These are phyloP conservation scores for Bombus pyrosoma DNA, from an alignment of 1,140 invertebrate species.

Conservation along the genomic window DNA sequence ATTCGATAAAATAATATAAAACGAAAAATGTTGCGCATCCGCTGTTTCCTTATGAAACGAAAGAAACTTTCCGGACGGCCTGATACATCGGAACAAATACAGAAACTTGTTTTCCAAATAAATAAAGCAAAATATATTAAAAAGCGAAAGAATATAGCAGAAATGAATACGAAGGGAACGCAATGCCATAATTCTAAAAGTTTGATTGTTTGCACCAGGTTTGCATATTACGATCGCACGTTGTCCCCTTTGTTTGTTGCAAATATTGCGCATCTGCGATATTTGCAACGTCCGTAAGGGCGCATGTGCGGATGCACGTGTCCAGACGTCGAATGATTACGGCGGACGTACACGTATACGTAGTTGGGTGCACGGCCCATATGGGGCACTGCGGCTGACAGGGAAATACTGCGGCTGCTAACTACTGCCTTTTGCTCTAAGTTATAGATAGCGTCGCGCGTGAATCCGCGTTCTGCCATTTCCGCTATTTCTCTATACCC, in stretches of 20 bases:
- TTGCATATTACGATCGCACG: neutral
- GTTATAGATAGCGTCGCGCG: conserved; percentile 54
- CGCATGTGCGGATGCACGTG: conserved; percentile 45
- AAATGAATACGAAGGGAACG: no score
- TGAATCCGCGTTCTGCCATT: conserved; percentile 38
- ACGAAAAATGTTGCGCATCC: no score
- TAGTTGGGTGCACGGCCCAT: conserved; percentile 42
- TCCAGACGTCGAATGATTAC: conserved; percentile 32
- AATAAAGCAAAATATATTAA: no score
- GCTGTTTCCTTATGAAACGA: no score
- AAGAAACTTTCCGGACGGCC: no score
- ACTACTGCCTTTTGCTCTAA: conserved; percentile 66
- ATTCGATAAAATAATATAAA: no score
- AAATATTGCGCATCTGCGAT: conserved; percentile 33
- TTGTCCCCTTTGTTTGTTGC: neutral
- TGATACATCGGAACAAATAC: no score
- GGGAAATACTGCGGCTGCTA: conserved; percentile 66
- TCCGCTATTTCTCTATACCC: conserved; percentile 21
- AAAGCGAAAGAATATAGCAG: no score
- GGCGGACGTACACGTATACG: conserved; percentile 32
- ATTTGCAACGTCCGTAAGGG: conserved; percentile 9
- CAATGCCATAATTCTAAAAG: no score
- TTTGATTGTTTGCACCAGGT: neutral
- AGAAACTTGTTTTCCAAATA: no score
- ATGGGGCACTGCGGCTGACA: conserved; percentile 62